A percentile compares a stretch with the other conserved stretches of the same genome.
Evolutionary conservation across 2,888 invertebrate genomes (phyloP).

Genomic region (Hololepta plana): DNA sequence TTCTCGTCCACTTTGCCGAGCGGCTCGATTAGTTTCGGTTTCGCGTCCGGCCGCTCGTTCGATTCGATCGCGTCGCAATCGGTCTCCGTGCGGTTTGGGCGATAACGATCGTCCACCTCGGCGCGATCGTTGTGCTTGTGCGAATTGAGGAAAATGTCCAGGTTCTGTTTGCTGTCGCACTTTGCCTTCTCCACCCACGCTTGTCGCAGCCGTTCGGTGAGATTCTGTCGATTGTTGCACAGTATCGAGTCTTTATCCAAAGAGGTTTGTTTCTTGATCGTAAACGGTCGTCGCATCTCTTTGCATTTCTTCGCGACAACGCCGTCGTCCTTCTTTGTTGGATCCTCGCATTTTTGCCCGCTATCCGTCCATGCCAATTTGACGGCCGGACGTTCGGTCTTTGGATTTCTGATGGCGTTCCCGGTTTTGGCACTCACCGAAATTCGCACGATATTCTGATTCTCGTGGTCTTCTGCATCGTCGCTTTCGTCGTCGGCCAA

Average conservation of each 20-base stretch:
- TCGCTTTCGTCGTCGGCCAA: no score
- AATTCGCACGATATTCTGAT: no score
- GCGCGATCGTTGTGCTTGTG: constrained; percentile 27
- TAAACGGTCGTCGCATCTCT: constrained; percentile 14
- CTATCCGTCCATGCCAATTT: constrained; percentile 14
- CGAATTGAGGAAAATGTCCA: constrained; percentile 40
- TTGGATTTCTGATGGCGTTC: constrained; percentile 12
- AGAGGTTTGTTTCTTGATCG: constrained; percentile 15
- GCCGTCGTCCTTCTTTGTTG: constrained; percentile 13
- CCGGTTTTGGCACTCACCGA: constrained; percentile 13
- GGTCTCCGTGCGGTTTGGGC: constrained; percentile 7
- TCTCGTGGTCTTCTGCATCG: no score
- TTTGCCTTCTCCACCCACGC: constrained; percentile 28
- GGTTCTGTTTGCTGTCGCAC: constrained; percentile 34
- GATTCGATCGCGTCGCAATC: constrained; percentile 15
- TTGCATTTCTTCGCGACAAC: constrained; percentile 21
- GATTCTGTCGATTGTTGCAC: constrained; percentile 27
- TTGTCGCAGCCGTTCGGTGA: constrained; percentile 28
- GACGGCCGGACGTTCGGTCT: no score
- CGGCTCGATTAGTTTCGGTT: constrained; percentile 16
- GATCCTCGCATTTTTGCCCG: constrained; percentile 7
- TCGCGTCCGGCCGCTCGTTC: no score
- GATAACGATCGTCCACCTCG: constrained; percentile 8
- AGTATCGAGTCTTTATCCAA: constrained; percentile 20
- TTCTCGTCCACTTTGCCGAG: constrained; percentile 9